Evolutionary conservation across 2,888 invertebrate genomes (phyloP), one percentile per base, ranked within the genome.

Genomic region (Odiellus spinosus): DNA sequence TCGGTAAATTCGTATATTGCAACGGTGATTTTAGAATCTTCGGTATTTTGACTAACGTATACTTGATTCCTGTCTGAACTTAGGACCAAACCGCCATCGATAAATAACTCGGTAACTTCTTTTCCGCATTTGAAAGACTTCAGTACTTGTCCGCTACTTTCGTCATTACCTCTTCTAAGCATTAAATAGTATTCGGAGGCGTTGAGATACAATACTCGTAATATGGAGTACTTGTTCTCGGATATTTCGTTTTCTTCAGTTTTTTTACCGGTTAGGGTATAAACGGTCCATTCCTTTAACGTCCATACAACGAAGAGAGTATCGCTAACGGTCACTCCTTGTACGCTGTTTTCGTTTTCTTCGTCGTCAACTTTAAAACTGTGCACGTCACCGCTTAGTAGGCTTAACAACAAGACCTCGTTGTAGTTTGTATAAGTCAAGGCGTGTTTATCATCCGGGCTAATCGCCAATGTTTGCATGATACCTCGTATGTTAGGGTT

Each of bases 401-500:
- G 85, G 61, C 91, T 90, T 17, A 93, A 72, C 3, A 95, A 72
- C 54, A 93, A 80, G 0, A 84, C 82, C 67, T 93, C 90, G 67
- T 90, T 86, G 63, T 93, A 93, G 62, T 93, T 96, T 6, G 95
- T 95, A 60, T 80, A 88, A 1, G 93, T 88, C 4, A 90, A 85
- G 0, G 90, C 91, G 75, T 85, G 91, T 64, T 91, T 85, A 63
- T 96, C 95, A 63, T 95, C 91, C 0, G 86, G 84, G 52, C 91
- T 91, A 4, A 98, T 69, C 15, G 84, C 82, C 54, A 98, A 67
- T 58, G 84, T 82, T 66, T 90, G 88, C 85, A 95, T 88, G 57
- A 96, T 93, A 14, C 96, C 95, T 62, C 90, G 90, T 17, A 95
- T 81, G 4, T 82, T 81, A 0, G 95, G 95, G 19, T 64, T 62